Evolutionary conservation across 2,888 invertebrate genomes (phyloP).

Genomic region (Merodon equestris): DNA sequence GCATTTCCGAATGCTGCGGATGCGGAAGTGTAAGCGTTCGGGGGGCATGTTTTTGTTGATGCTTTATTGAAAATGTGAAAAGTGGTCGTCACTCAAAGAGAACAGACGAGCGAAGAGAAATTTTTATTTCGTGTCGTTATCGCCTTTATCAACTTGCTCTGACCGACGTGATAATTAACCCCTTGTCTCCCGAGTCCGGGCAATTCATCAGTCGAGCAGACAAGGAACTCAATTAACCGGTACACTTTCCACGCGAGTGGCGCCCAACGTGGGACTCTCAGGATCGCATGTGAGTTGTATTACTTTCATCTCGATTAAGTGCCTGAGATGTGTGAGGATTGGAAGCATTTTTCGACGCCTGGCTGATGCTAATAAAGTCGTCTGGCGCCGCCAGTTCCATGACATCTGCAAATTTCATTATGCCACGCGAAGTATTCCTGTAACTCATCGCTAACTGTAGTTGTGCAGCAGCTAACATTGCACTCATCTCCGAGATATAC

Average conservation of each 20-base stretch:
- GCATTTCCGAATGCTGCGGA: no score
- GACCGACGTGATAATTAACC: no score
- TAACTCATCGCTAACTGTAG: conserved; percentile 18
- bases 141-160: no score
- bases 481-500: conserved; percentile 23
- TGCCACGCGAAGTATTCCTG: background rate
- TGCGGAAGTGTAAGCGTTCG: no score
- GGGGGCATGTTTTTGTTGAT: no score
- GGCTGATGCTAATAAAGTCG: conserved; percentile 62
- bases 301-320: no score
- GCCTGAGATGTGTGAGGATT: conserved; percentile 18
- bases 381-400: conserved; percentile 57
- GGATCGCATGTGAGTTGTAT: background rate
- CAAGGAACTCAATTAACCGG: conserved; percentile 63
- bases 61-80: no score
- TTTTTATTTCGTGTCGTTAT: no score
- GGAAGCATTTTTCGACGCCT: conserved; percentile 29
- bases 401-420: conserved; percentile 49
- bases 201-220: conserved; percentile 64
- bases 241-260: conserved; percentile 32
- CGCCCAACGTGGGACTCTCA: conserved; percentile 54
- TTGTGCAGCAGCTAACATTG: background rate
- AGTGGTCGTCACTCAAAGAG: no score
- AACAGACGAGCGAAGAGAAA: no score
- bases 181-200: conserved; percentile 42